Conservation (phyloP, 1,140 invertebrate species). For the Pachyrhynchus sulphureomaculatus region DNA sequence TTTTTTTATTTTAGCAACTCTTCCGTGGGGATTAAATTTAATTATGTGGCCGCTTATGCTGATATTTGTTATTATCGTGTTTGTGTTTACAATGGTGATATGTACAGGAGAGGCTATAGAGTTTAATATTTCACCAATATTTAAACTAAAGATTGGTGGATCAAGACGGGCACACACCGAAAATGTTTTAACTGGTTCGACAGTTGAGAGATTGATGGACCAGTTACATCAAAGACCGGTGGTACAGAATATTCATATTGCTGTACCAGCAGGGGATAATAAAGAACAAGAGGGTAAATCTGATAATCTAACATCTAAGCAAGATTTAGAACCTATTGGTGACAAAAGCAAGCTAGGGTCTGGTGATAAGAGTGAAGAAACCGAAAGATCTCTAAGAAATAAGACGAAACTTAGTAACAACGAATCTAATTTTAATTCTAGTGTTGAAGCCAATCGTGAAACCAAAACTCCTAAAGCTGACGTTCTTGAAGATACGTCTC, state of each 20-base stretch:
- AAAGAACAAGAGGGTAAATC: too few species aligned
- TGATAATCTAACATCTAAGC: too few species aligned
- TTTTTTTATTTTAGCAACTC: constrained; percentile 14
- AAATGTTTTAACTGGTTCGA: background rate
- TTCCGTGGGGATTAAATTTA: constrained; percentile 26
- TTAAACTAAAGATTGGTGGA: constrained; percentile 21
- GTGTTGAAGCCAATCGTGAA: too few species aligned
- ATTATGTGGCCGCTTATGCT: constrained; percentile 30
- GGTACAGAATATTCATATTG: constrained; percentile 12
- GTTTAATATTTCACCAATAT: constrained; percentile 24
- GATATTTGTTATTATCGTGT: constrained; percentile 16
- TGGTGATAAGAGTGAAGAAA: too few species aligned
- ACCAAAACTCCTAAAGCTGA: too few species aligned
- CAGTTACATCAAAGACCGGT: constrained; percentile 14
- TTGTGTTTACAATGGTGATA: constrained; percentile 7
- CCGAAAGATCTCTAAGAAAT: too few species aligned
- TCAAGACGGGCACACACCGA: background rate
- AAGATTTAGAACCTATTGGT: too few species aligned
- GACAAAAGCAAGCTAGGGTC: too few species aligned
- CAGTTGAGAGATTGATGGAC: constrained; percentile 13
- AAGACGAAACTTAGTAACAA: too few species aligned
- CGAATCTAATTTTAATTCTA: too few species aligned
- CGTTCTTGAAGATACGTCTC: too few species aligned
- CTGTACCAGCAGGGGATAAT: too few species aligned
- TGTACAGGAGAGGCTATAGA: constrained; percentile 17